Base-by-base conservation (phyloP, 2,797 vertebrate genomes). In the Anas capensis region DNA sequence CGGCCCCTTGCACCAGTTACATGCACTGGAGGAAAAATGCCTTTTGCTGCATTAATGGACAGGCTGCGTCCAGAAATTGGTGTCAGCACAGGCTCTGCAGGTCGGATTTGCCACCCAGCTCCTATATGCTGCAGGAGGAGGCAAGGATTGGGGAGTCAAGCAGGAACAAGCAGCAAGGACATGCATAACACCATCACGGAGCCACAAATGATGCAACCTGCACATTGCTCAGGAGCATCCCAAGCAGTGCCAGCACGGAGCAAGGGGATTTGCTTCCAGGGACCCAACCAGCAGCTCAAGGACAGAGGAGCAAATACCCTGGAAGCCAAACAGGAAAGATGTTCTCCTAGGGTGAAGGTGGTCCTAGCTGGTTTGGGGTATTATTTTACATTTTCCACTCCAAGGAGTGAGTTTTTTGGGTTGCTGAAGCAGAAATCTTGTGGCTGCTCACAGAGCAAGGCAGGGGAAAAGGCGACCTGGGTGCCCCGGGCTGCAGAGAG, bases 171-270 rank as follows among this genome's bases (percentile, higher is more conserved):
- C 72, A 46, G 44, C 9, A 42, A 64, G 49, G 40, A n/a, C 8
- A 7, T 1, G 4, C 12, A 0, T 12, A 54, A 53, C 5, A 5
- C 20, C 23, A 17, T 0, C 2, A 15, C 0, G 0, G 44, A 49
- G 14, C 40, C 29, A 36, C 10, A 60, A 29, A 46, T 27, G 14
- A 33, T 23, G 61, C 71, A 60, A 6, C 34, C 40, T 65, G 38
- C 46, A 68, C 11, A 1, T 48, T 49, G 33, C n/a, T 56, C 36
- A 40, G 51, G 29, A n/a, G 54, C 16, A 62, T 18, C 48, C 60
- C 48, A 51, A 56, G 27, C 8, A 64, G 0, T 1, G 8, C 18
- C n/a, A 57, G 33, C 20, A 15, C 0, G 0, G 31, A 42, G 26
- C 0, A 1, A 34, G 29, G 29, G 14, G 14, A 8, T 56, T 65